phyloP scores from a whole-genome alignment of 2,888 invertebrate species.

The Cartodere bifasciata region DNA sequence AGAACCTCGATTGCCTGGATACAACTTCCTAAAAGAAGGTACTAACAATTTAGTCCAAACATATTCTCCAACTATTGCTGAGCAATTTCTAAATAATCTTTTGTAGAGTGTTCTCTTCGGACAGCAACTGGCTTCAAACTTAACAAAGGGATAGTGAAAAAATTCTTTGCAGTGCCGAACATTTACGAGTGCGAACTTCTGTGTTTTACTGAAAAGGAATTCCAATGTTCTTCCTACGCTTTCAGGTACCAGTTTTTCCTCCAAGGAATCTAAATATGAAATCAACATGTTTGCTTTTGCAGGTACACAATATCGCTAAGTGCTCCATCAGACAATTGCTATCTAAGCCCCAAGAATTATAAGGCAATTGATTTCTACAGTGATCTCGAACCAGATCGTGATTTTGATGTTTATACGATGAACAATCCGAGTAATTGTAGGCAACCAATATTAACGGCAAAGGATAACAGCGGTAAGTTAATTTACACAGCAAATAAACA shows the following conservation, averaged over 20 bases:
- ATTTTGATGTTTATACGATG: slow-evolving; percentile 71
- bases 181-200: slow-evolving; percentile 66
- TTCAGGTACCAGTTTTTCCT: too few species aligned
- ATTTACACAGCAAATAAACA: too few species aligned
- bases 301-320: slow-evolving; percentile 39
- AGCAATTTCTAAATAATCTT: slow-evolving; percentile 5
- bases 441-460: slow-evolving; percentile 31
- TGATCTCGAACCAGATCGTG: slow-evolving; percentile 58
- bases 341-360: slow-evolving; percentile 58
- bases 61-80: not conserved
- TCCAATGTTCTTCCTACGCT: slow-evolving; percentile 64
- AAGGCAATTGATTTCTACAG: slow-evolving; percentile 58
- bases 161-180: slow-evolving; percentile 50
- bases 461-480: slow-evolving; percentile 34
- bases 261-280: too few species aligned
- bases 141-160: slow-evolving; percentile 51
- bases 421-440: slow-evolving; percentile 42
- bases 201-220: slow-evolving; percentile 57
- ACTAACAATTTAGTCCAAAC: slow-evolving; percentile 7
- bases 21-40: slow-evolving; percentile 29
- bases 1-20: slow-evolving; percentile 21
- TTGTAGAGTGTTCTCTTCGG: slow-evolving; percentile 60
- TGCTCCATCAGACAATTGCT: slow-evolving; percentile 59
- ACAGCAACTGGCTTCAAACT: slow-evolving; percentile 64
- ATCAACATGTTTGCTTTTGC: too few species aligned